A percentile compares a stretch with the other conserved stretches of the same genome.
Evolutionary conservation across 2,888 invertebrate species (phyloP).

Genomic region (Mimachlamys varia): DNA sequence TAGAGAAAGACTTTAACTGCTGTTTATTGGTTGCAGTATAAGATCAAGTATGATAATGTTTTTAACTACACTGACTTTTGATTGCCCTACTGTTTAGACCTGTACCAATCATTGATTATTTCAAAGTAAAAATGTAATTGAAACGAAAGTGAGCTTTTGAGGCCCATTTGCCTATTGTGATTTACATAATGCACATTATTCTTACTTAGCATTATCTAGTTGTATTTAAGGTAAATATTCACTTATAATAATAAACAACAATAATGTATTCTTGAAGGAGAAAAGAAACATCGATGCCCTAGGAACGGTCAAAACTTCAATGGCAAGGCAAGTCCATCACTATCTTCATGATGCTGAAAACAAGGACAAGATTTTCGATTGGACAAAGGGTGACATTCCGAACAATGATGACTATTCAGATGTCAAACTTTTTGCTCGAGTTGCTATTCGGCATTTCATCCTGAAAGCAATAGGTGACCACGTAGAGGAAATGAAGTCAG

Average conservation of each 20-base stretch:
- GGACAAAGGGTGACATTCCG: background rate
- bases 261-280: no score
- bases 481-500: background rate
- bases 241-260: background rate
- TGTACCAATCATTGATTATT: no score
- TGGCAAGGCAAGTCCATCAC: background rate
- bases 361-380: background rate
- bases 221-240: background rate
- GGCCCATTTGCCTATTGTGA: no score
- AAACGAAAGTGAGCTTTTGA: no score
- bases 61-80: no score
- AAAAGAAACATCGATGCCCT: no score
- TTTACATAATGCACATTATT: no score
- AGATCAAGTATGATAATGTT: no score
- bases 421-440: background rate
- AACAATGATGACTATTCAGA: background rate
- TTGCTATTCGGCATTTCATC: background rate
- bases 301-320: background rate
- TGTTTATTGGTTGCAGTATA: no score
- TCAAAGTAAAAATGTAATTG: no score
- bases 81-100: no score
- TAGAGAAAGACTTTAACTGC: no score
- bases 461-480: background rate
- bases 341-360: background rate
- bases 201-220: background rate